These are phyloP conservation scores for Columbina picui DNA, from an alignment of 2,113 vertebrate species.

Conservation along the genomic window DNA sequence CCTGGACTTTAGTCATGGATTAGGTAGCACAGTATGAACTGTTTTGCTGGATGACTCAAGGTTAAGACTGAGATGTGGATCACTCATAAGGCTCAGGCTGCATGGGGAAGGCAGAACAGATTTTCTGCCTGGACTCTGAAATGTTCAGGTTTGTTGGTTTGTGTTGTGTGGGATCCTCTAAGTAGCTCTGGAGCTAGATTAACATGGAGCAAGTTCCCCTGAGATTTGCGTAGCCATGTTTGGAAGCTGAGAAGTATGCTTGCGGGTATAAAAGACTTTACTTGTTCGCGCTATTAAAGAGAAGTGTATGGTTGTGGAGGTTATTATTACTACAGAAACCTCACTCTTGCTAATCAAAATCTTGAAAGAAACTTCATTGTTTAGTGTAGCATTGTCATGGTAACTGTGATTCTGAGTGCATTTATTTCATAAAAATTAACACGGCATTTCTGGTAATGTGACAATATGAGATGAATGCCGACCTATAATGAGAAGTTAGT, in stretches of 20 bases:
- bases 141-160: neutral
- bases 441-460: neutral
- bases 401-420: neutral
- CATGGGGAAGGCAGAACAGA: neutral
- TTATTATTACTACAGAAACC: neutral
- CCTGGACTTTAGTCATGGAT: neutral
- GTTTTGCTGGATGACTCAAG: neutral
- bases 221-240: neutral
- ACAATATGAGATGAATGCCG: neutral
- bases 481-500: neutral
- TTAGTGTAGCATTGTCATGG: neutral
- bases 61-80: neutral
- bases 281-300: neutral
- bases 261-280: neutral
- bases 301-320: neutral
- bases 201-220: neutral
- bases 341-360: neutral
- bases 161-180: neutral
- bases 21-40: neutral
- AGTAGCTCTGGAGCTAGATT: neutral
- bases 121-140: neutral
- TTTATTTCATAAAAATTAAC: neutral
- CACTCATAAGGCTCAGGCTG: neutral
- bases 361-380: neutral
- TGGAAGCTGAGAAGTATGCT: neutral